Percentiles rank a stretch among this genome's conserved stretches.
phyloP scores from a whole-genome alignment of 2,113 vertebrate species.

The Brachyhypopomus gauderio region DNA sequence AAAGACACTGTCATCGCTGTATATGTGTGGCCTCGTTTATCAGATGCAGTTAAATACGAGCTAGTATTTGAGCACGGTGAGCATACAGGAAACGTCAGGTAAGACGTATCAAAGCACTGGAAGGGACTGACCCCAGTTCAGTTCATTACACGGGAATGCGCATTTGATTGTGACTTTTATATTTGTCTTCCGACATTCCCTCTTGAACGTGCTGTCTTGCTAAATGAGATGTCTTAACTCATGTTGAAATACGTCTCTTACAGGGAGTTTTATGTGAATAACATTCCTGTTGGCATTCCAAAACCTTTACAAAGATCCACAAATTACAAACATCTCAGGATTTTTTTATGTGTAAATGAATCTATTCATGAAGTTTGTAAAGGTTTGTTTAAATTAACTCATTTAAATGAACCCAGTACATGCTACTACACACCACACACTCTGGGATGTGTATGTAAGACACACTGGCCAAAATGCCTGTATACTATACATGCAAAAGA shows the following conservation, averaged over 20 bases:
- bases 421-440: neutral
- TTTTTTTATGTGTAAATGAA: neutral
- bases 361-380: neutral
- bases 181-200: neutral
- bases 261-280: neutral
- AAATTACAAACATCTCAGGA: neutral
- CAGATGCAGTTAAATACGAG: neutral
- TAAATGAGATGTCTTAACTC: constrained; percentile 1
- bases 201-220: neutral
- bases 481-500: neutral
- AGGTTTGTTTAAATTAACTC: too few relatives aligned
- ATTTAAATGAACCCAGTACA: too few relatives aligned
- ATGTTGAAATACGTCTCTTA: neutral
- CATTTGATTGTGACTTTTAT: neutral
- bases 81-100: neutral
- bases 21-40: neutral
- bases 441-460: neutral
- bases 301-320: neutral
- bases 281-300: neutral
- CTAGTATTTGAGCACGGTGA: neutral
- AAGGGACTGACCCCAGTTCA: too few relatives aligned
- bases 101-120: neutral
- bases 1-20: neutral
- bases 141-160: too few relatives aligned
- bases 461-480: neutral